Base-by-base conservation (phyloP, 30 jellyfish, hydroid and myxozoan genomes). In the Aurelia aurita complex sp. Pacific region DNA sequence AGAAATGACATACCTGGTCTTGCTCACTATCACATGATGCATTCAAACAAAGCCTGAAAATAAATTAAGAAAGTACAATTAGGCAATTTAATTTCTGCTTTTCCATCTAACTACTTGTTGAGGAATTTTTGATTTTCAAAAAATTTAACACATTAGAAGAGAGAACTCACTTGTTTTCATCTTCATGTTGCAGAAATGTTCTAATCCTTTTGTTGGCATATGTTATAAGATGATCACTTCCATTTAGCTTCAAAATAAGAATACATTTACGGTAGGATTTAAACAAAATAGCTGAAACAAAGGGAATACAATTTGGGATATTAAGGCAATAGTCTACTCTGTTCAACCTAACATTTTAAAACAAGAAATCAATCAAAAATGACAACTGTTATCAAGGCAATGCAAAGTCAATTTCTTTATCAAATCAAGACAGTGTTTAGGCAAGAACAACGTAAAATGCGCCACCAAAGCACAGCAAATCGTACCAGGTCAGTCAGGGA, bases 171-270 rank as follows among this genome's bases (percentile, higher is more conserved):
- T 92, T 96, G 19, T 82, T 89, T 50, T 85, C 82, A 82, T 92
- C 98, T 80, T 87, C 85, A 69, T 92, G 94, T 36, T 77, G 92
- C 19, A 92, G 67, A 67, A 92, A 92, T 1, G 88, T 81, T 64
- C 90, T 65, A 17, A 88, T 74, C 73, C 90, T 92, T 67, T 92
- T 96, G 62, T 92, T 92, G 50, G 98, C 94, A 81, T 92, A 73
- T 2, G 92, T 88, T 3, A 87, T 66, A 32, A 65, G 88, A 43
- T 80, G 66, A 18, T 88, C 87, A 74, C 69, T 67, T 42, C 67
- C 82, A 77, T 77, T 86, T 10, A 86, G 85, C 96, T 86, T 60
- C 13, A 29, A 38, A 67, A 46, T 1, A 67, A 60, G 61, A 59
- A 23, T 16, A 6, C 9, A 76, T 13, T 19, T 59, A 18, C 10